Conservation (phyloP, 2,888 invertebrate genomes). For the Tubulanus polymorphus region DNA sequence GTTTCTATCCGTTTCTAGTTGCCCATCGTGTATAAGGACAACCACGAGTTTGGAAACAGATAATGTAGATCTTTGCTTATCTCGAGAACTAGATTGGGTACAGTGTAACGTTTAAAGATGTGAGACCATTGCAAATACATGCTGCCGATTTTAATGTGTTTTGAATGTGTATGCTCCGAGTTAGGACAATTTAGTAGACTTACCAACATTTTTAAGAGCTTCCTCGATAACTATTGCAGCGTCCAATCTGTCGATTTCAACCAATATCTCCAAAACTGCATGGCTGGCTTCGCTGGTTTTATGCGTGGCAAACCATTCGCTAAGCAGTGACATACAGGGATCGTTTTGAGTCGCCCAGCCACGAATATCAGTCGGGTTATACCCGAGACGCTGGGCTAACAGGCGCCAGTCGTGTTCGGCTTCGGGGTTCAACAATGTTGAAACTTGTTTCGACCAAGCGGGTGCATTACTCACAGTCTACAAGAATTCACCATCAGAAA, state of each 20-base stretch:
- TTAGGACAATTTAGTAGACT: too few species aligned
- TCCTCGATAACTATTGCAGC: conserved; percentile 42
- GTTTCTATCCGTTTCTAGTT: too few species aligned
- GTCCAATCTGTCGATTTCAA: conserved; percentile 44
- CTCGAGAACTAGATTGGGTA: too few species aligned
- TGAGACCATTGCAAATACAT: too few species aligned
- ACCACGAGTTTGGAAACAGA: too few species aligned
- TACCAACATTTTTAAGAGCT: conserved; percentile 40
- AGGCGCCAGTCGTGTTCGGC: conserved; percentile 46
- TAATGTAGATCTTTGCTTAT: too few species aligned
- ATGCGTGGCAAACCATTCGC: conserved; percentile 48
- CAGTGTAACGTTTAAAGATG: too few species aligned
- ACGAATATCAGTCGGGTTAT: conserved; percentile 42
- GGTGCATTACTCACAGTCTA: conserved; percentile 49
- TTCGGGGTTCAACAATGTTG: conserved; percentile 39
- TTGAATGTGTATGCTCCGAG: too few species aligned
- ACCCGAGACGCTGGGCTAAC: conserved; percentile 42
- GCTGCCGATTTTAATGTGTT: too few species aligned
- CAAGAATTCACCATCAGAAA: conserved; percentile 3
- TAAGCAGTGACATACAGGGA: conserved; percentile 46
- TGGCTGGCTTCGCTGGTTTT: conserved; percentile 40
- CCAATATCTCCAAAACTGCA: conserved; percentile 38
- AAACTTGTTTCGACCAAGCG: conserved; percentile 43
- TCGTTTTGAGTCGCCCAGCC: conserved; percentile 45
- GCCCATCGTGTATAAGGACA: too few species aligned